These are phyloP conservation scores for Hipposideros armiger DNA, from an alignment of 2,113 vertebrate genomes.

Conservation along the genomic window DNA sequence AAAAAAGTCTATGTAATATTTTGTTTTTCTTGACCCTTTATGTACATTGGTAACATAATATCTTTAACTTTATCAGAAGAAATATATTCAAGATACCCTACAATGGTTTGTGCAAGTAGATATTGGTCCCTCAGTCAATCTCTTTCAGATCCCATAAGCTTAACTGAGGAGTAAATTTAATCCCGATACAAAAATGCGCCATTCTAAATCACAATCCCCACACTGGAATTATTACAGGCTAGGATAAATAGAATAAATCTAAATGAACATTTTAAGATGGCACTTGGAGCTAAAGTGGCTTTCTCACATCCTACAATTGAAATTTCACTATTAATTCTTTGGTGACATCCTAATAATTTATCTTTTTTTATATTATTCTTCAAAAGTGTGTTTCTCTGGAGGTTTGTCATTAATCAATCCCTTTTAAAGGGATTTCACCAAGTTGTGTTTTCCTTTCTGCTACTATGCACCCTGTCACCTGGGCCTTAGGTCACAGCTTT, in stretches of 20 bases:
- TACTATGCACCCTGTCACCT: not conserved
- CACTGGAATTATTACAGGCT: not conserved
- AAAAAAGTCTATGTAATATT: not conserved
- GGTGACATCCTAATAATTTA: not conserved
- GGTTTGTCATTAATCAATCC: not conserved
- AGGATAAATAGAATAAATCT: not conserved
- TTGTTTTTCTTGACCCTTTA: not conserved
- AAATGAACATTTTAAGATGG: not conserved
- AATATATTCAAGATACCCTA: not conserved
- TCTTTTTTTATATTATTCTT: not conserved
- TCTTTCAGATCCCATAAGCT: not conserved
- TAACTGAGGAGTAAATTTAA: not conserved
- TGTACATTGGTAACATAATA: not conserved
- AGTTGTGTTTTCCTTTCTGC: not conserved
- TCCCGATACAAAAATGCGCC: not conserved
- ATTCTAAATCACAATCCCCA: not conserved
- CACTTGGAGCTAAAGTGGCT: not conserved
- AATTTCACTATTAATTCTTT: not conserved
- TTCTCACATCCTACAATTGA: not conserved
- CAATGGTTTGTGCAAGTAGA: not conserved
- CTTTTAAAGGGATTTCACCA: not conserved
- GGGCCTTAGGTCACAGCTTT: not conserved
- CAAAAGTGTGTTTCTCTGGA: not conserved
- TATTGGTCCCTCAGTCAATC: not conserved
- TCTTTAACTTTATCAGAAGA: not conserved